These are phyloP conservation scores for Delphinus delphis DNA, from an alignment of 2,113 vertebrate species.

Conservation along the genomic window DNA sequence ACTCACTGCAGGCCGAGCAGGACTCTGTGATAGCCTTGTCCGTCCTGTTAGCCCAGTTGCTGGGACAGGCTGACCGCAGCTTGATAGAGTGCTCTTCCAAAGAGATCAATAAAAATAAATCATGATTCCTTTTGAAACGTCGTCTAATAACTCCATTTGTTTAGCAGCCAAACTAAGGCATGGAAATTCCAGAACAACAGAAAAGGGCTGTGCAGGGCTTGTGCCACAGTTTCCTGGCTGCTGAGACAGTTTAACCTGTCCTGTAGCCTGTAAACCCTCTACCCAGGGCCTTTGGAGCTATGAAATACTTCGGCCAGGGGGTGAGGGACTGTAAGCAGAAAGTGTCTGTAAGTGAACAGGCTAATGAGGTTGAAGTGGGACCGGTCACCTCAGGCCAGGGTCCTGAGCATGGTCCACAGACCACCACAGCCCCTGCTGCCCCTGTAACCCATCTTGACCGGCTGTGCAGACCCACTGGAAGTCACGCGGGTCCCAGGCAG, in stretches of 20 bases:
- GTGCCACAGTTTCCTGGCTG: constrained; percentile 90
- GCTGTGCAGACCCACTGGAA: not conserved
- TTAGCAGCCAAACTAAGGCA: constrained; percentile 89
- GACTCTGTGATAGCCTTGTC: constrained; percentile 89
- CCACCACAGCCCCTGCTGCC: rapidly evolving
- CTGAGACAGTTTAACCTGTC: constrained; percentile 90
- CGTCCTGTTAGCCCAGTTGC: constrained; percentile 86
- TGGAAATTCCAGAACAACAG: constrained; percentile 88
- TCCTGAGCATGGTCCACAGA: not conserved
- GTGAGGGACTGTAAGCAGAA: constrained; percentile 90
- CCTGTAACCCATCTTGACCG: rapidly evolving
- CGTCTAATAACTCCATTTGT: constrained; percentile 90
- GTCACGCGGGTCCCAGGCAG: rapidly evolving
- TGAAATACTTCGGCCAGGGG: constrained; percentile 90
- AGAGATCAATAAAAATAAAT: constrained; percentile 92
- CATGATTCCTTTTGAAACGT: constrained; percentile 91
- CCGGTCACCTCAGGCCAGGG: not conserved
- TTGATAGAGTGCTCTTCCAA: constrained; percentile 85
- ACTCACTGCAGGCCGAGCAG: constrained; percentile 90
- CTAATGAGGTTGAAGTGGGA: constrained; percentile 78
- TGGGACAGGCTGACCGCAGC: constrained; percentile 91
- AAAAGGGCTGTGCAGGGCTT: constrained; percentile 78
- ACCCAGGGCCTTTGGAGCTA: constrained; percentile 90
- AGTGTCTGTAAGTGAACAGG: constrained; percentile 87
- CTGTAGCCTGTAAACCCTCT: constrained; percentile 90